Evolutionary conservation across 2,113 vertebrate genomes (phyloP), one percentile per base, ranked within the genome.

Genomic region (Globicephala melas): DNA sequence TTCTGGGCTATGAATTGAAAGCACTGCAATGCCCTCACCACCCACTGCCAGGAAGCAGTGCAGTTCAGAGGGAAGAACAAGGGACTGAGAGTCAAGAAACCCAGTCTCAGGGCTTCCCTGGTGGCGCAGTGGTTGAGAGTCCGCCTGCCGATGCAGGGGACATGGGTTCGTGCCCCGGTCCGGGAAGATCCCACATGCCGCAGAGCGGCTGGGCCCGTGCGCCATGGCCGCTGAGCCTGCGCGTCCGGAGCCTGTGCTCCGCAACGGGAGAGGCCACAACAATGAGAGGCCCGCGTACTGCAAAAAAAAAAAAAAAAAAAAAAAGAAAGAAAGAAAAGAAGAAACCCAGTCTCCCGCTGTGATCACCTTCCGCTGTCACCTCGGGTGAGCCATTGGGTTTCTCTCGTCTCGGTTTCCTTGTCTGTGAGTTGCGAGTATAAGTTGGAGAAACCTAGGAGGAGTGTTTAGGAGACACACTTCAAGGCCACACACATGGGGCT

Each of bases 291-390:
- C 47, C 12, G 3, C 47, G 13, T 14, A 50, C 47, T 0, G 3
- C 47, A 50, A 50, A 50, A 50, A 50, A 50, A 14, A 50, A 13
- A n/a, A n/a, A n/a, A 47, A 47, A 47, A 44, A 44, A 44, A 13
- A 50, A 50, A 14, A 50, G 14, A 50, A 50, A 14, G 13, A 47
- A 47, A 13, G 8, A 9, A 44, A 44, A 47, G 3, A 25, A 53
- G 38, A 41, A 36, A 58, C n/a, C 53, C 18, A 36, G 71, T 21
- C 1, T n/a, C 71, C 5, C 3, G 3, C 5, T 21, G 28, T 3
- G 1, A 1, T 10, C 33, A 2, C 77, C 88, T n/a, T n/a, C 50
- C 3, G 0, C 15, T 6, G 71, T 47, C 68, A 23, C 25, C 15
- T 3, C 33, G 23, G 62, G 21, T 7, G 50, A 26, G 53, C 23